phyloP scores from a whole-genome alignment of 2,888 invertebrate species.

The Acleris sparsana region DNA sequence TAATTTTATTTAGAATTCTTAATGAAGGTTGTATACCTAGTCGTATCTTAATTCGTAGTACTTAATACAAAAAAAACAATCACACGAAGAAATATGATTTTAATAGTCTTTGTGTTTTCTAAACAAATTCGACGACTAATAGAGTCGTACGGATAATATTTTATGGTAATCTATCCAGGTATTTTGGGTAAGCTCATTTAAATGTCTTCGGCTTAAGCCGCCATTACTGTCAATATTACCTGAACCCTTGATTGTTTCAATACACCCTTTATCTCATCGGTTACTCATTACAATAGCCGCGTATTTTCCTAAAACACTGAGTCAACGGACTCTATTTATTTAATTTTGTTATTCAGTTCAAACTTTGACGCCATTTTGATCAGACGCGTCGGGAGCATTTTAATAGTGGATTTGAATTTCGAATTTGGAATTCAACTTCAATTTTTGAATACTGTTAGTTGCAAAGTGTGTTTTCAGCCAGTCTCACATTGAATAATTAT shows the following conservation, averaged over 20 bases:
- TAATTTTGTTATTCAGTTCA: neutral
- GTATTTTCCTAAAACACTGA: conserved; percentile 1
- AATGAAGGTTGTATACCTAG: too few relatives aligned
- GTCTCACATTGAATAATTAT: neutral
- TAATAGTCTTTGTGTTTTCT: too few relatives aligned
- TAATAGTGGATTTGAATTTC: neutral
- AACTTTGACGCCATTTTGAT: neutral
- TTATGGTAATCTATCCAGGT: too few relatives aligned
- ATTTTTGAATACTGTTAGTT: neutral
- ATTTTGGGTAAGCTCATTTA: too few relatives aligned
- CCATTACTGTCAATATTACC: conserved; percentile 2
- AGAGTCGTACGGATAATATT: too few relatives aligned
- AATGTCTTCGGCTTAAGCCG: neutral
- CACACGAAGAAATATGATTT: too few relatives aligned
- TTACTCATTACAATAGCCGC: neutral
- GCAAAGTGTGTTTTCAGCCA: conserved; percentile 8
- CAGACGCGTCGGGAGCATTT: neutral
- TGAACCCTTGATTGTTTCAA: neutral
- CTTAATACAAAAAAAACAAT: too few relatives aligned
- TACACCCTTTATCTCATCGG: neutral
- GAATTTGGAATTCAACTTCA: neutral
- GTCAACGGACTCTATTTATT: neutral
- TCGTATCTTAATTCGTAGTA: too few relatives aligned
- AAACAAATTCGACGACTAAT: too few relatives aligned
- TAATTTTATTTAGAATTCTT: too few relatives aligned